Evolutionary conservation across 2,888 invertebrate species (phyloP).

Genomic region (Orchesella flavescens): DNA sequence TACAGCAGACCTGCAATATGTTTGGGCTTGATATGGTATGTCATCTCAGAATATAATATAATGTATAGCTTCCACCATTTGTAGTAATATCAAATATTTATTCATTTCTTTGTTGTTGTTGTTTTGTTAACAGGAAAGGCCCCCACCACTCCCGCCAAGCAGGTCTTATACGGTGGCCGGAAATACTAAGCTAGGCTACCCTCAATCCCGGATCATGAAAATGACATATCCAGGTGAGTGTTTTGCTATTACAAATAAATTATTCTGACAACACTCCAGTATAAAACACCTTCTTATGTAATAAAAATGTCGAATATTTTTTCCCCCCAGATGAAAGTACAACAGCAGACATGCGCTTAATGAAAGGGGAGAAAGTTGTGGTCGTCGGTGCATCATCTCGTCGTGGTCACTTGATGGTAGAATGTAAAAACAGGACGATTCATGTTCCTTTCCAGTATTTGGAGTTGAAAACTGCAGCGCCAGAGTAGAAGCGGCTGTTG

Average conservation of each 20-base stretch:
- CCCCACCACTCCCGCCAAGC: constrained; percentile 92
- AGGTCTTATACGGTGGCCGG: constrained; percentile 92
- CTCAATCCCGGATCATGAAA: constrained; percentile 92
- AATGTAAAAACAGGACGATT: constrained; percentile 83
- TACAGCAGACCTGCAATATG: constrained; percentile 91
- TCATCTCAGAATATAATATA: too few relatives aligned
- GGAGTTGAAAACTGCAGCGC: constrained; percentile 78
- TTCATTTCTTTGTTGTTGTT: background rate
- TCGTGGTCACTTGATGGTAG: constrained; percentile 90
- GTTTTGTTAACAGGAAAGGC: constrained; percentile 81
- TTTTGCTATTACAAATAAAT: background rate
- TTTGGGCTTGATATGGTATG: constrained; percentile 90
- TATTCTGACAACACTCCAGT: too few relatives aligned
- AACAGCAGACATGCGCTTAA: constrained; percentile 79
- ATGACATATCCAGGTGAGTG: constrained; percentile 85
- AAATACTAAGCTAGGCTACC: constrained; percentile 92
- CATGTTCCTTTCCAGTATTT: constrained; percentile 89
- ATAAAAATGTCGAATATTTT: background rate
- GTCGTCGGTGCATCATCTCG: constrained; percentile 90
- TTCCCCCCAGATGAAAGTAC: constrained; percentile 74
- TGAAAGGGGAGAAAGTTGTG: constrained; percentile 89
- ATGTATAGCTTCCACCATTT: too few relatives aligned
- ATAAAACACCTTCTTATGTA: too few relatives aligned
- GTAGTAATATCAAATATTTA: constrained; percentile 5
- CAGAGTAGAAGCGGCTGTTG: constrained; percentile 26